phyloP scores from a whole-genome alignment of 1,140 invertebrate genomes.

The Bombus soroeensis region DNA sequence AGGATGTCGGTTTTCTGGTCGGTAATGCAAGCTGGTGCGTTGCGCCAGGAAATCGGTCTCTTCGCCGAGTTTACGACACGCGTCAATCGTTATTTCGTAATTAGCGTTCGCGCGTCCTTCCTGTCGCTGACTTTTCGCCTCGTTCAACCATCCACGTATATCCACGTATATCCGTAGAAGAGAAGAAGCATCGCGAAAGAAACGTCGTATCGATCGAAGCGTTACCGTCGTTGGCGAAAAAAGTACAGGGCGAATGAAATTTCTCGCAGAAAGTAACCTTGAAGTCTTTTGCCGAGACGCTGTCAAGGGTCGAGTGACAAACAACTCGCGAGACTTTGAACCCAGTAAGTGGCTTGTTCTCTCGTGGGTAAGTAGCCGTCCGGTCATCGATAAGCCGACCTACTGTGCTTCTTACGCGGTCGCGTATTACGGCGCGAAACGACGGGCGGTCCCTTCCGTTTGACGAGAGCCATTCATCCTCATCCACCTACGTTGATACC shows the following conservation, averaged over 20 bases:
- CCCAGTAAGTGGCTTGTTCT: slow-evolving; percentile 69
- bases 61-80: slow-evolving; percentile 30
- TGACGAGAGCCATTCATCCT: slow-evolving; percentile 83
- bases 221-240: background rate
- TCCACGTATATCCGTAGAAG: too few species aligned
- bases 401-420: slow-evolving; percentile 74
- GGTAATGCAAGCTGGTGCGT: slow-evolving; percentile 43
- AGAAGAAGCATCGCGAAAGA: background rate
- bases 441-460: slow-evolving; percentile 81
- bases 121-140: background rate
- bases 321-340: slow-evolving; percentile 40
- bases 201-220: background rate
- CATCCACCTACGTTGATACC: slow-evolving; percentile 81
- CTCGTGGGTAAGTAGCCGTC: slow-evolving; percentile 74
- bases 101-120: slow-evolving; percentile 21
- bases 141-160: too few species aligned
- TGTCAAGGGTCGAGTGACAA: slow-evolving; percentile 41
- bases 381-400: slow-evolving; percentile 78
- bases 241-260: background rate
- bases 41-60: background rate
- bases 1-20: slow-evolving; percentile 25
- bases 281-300: background rate
- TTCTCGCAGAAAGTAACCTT: background rate
- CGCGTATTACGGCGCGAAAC: slow-evolving; percentile 80
- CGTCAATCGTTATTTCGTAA: slow-evolving; percentile 39